Base-by-base conservation (phyloP, 2,888 invertebrate species). In the Trypoxylon attenuatum region DNA sequence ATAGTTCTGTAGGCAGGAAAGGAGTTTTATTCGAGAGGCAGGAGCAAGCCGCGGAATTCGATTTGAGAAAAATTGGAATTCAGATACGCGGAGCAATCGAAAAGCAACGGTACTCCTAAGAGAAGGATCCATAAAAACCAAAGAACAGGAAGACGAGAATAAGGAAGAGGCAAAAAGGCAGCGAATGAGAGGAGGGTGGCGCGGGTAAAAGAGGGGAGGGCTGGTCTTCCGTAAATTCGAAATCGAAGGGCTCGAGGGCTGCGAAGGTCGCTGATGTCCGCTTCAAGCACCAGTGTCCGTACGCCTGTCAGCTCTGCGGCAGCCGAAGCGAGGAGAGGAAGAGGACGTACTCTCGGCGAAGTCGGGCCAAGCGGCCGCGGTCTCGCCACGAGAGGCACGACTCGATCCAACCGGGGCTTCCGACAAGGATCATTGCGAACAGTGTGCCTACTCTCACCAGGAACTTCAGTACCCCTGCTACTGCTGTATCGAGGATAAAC, bases 211-310 rank as follows among this genome's bases (percentile, higher is more conserved):
- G 33, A 47, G 42, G 38, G 50, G 33, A 25, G 43, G 57, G 43
- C 52, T 51, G 57, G 57, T 52, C 49, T 54, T 61, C 59, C 56
- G 60, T 27, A 39, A 53, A 59, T 63, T 66, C 51, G 61, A 52
- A 52, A 57, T 57, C 56, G 65, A 69, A 56, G n/a, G n/a, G n/a
- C 50, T 53, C 22, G 59, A 29, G 58, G 52, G 61, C 65, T 73
- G 79, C 70, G 65, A 71, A 65, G 77, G 76, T 81, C 70, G 83
- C 84, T 82, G 82, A 85, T 85, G 84, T 85, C 81, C 81, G 82
- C 84, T 80, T 82, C 79, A 80, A 80, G 76, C 74, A 69, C 70
- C n/a, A n/a, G n/a, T 67, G 45, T 51, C 71, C 58, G 57, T 60
- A 58, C 60, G 57, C 58, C 67, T 58, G 63, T 62, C 69, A 69